phyloP scores from a whole-genome alignment of 2,888 invertebrate species.

The Camptogramma bilineatum region DNA sequence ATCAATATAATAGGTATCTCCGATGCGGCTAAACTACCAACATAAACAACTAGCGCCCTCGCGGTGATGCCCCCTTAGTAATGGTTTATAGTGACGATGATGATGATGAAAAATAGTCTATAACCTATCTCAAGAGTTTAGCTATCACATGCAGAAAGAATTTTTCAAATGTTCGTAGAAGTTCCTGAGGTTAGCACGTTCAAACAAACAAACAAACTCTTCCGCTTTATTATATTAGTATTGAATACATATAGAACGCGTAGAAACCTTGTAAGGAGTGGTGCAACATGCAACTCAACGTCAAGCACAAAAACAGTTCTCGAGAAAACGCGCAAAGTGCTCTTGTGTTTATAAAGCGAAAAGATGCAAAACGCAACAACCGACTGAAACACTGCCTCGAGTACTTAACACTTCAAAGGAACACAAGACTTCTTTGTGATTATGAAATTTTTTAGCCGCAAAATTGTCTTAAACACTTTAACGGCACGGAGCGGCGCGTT shows the following conservation, averaged over 20 bases:
- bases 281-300: slow-evolving; percentile 10
- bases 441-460: slow-evolving; percentile 65
- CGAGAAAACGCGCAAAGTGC: slow-evolving; percentile 30
- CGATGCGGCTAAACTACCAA: too few relatives aligned
- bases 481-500: slow-evolving; percentile 59
- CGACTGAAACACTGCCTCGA: slow-evolving; percentile 45
- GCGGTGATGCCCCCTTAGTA: too few relatives aligned
- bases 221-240: too few relatives aligned
- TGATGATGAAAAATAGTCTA: too few relatives aligned
- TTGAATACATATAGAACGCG: not conserved
- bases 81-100: too few relatives aligned
- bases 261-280: slow-evolving; percentile 2
- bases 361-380: slow-evolving; percentile 33
- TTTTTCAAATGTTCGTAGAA: too few relatives aligned
- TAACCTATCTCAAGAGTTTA: too few relatives aligned
- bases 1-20: too few relatives aligned
- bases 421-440: slow-evolving; percentile 63
- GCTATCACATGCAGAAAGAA: too few relatives aligned
- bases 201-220: too few relatives aligned
- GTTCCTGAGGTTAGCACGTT: too few relatives aligned
- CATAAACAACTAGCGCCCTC: not conserved
- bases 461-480: slow-evolving; percentile 79
- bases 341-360: slow-evolving; percentile 38
- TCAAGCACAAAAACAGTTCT: slow-evolving; percentile 25
- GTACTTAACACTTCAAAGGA: slow-evolving; percentile 65